These are phyloP conservation scores for Phenacoccus solenopsis DNA, from an alignment of 1,140 invertebrate genomes.

Conservation along the genomic window DNA sequence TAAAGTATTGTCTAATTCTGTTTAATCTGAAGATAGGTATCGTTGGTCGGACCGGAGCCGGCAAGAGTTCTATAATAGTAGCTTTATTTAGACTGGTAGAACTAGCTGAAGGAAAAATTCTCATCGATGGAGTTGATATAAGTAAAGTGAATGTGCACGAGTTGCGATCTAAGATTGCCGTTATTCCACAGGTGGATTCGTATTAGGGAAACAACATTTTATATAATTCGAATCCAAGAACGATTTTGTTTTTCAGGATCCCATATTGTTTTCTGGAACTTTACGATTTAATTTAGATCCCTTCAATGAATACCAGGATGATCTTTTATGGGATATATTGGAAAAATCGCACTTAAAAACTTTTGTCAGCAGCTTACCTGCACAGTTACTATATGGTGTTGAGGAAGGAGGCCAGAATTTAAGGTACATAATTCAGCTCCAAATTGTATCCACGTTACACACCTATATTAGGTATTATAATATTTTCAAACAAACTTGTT, in stretches of 20 bases:
- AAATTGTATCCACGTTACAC: slow-evolving; percentile 24
- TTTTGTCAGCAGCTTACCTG: slow-evolving; percentile 55
- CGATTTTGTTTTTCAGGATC: slow-evolving; percentile 56
- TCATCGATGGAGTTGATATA: slow-evolving; percentile 83
- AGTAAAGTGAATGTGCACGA: slow-evolving; percentile 75
- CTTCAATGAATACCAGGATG: slow-evolving; percentile 59
- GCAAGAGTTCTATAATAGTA: slow-evolving; percentile 71
- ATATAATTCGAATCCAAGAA: no score
- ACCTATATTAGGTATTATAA: background rate
- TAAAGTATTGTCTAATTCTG: slow-evolving; percentile 39
- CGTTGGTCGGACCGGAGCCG: slow-evolving; percentile 69
- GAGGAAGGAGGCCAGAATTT: slow-evolving; percentile 81
- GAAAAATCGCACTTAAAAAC: slow-evolving; percentile 62
- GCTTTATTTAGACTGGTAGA: slow-evolving; percentile 83
- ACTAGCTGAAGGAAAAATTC: slow-evolving; percentile 63
- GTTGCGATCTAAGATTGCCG: slow-evolving; percentile 72
- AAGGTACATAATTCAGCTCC: slow-evolving; percentile 42
- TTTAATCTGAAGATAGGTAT: slow-evolving; percentile 45
- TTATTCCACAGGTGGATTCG: slow-evolving; percentile 63
- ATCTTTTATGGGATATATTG: slow-evolving; percentile 65
- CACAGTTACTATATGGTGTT: slow-evolving; percentile 66
- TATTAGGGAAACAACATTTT: no score
- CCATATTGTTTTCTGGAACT: slow-evolving; percentile 74
- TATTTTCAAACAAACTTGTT: no score
- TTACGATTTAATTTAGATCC: slow-evolving; percentile 75